A percentile compares a stretch with the other conserved stretches of the same genome.
phyloP scores from a whole-genome alignment of 2,113 vertebrate species.

The Halcyon malimbica region DNA sequence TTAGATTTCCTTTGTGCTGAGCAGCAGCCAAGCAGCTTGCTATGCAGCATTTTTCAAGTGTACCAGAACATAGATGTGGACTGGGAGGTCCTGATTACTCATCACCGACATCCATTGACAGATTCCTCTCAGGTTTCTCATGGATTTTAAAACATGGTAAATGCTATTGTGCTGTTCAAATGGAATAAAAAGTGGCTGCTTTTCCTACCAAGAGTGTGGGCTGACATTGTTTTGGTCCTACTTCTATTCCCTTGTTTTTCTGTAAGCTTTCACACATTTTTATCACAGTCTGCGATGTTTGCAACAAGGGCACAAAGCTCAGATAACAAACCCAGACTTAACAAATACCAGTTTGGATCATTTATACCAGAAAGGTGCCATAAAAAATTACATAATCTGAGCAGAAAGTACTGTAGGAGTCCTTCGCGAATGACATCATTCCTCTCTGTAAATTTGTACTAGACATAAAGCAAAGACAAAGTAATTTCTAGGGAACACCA shows the following conservation, averaged over 20 bases:
- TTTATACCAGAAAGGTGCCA: not conserved
- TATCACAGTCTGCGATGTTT: not conserved
- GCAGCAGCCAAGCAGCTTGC: not conserved
- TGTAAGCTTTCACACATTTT: not conserved
- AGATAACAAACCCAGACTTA: not conserved
- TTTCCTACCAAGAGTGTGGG: not conserved
- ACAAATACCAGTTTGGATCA: not conserved
- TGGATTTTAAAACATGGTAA: not conserved
- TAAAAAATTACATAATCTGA: not conserved
- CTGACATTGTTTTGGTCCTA: not conserved
- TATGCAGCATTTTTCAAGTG: not conserved
- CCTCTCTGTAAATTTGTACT: not conserved
- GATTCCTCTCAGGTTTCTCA: not conserved
- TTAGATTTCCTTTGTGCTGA: not conserved
- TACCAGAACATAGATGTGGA: not conserved
- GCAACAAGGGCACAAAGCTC: not conserved
- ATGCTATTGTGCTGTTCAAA: not conserved
- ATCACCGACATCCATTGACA: not conserved
- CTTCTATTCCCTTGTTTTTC: not conserved
- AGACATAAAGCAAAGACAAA: slow-evolving; percentile 11
- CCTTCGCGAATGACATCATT: not conserved
- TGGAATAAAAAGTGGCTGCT: not conserved
- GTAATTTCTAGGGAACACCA: not conserved
- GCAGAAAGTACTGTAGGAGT: not conserved
- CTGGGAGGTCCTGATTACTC: not conserved